phyloP scores from a whole-genome alignment of 2,888 invertebrate species.

The Drosophila conformis region DNA sequence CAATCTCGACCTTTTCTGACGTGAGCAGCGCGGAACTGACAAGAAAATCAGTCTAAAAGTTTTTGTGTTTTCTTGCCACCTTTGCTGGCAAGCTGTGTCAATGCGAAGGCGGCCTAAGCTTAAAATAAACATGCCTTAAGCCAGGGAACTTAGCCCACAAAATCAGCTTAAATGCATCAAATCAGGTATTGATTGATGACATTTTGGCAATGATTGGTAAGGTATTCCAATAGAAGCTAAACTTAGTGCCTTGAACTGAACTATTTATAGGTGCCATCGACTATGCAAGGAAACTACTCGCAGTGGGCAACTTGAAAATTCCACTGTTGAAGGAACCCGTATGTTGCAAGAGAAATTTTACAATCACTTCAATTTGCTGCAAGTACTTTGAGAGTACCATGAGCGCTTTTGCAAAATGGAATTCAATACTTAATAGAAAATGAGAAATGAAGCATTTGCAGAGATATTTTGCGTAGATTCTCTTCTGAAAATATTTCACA shows the following conservation, averaged over 20 bases:
- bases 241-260: neutral
- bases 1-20: slow-evolving; percentile 51
- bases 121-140: slow-evolving; percentile 64
- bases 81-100: slow-evolving; percentile 60
- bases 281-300: neutral
- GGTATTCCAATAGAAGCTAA: neutral
- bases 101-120: slow-evolving; percentile 46
- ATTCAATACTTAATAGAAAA: neutral
- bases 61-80: slow-evolving; percentile 19
- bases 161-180: neutral
- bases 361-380: neutral
- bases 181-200: slow-evolving; percentile 35
- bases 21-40: slow-evolving; percentile 25
- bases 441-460: rapidly evolving
- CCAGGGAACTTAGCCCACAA: slow-evolving; percentile 6
- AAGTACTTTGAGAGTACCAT: neutral
- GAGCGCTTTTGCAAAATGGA: neutral
- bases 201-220: neutral
- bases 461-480: neutral
- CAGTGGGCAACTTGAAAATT: neutral
- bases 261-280: neutral
- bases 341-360: neutral
- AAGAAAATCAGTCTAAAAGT: slow-evolving; percentile 41
- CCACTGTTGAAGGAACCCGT: neutral
- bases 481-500: neutral